phyloP scores from a whole-genome alignment of 2,888 invertebrate species.

The Drosophila buzzatii region DNA sequence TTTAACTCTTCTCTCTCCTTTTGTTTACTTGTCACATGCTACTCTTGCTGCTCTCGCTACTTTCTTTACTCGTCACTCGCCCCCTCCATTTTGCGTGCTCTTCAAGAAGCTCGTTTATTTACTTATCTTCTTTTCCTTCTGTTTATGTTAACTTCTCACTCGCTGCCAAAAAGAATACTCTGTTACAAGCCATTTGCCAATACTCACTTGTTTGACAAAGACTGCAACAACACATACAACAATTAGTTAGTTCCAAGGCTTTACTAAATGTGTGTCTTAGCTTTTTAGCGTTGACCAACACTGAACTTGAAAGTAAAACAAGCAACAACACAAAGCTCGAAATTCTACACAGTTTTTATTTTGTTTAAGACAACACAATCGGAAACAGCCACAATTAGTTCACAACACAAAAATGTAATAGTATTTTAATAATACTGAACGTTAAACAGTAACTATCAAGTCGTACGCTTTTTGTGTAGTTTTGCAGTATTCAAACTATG shows the following conservation, averaged over 20 bases:
- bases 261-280: conserved; percentile 81
- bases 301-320: conserved; percentile 24
- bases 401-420: conserved; percentile 5
- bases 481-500: conserved; percentile 58
- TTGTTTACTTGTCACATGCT: conserved; percentile 5
- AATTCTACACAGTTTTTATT: conserved; percentile 15
- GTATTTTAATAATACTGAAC: conserved; percentile 13
- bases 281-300: conserved; percentile 73
- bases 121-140: neutral
- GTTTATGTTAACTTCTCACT: conserved; percentile 19
- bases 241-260: conserved; percentile 65
- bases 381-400: conserved; percentile 17
- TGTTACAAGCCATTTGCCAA: neutral
- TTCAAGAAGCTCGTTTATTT: conserved; percentile 7
- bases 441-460: conserved; percentile 27
- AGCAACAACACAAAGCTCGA: conserved; percentile 3
- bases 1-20: conserved; percentile 3
- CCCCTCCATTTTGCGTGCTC: conserved; percentile 21
- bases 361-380: conserved; percentile 6
- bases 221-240: conserved; percentile 51
- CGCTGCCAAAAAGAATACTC: conserved; percentile 12
- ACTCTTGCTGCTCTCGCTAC: conserved; percentile 16
- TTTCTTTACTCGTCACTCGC: conserved; percentile 12
- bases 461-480: conserved; percentile 77
- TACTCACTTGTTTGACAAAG: conserved; percentile 20